Base-by-base conservation (phyloP, 1,140 invertebrate species). In the Callitettix versicolor region DNA sequence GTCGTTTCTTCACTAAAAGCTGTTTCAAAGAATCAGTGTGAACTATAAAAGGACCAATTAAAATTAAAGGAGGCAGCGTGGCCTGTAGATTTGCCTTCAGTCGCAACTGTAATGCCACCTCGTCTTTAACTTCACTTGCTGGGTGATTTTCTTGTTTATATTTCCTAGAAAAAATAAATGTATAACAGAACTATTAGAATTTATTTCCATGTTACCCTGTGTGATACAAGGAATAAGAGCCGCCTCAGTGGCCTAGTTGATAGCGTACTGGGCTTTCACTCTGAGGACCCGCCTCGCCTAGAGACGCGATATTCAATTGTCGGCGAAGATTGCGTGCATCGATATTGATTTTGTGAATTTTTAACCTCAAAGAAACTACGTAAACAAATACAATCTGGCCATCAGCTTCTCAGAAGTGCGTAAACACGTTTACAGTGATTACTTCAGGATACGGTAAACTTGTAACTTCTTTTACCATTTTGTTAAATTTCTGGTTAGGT, bases 21-120 rank as follows among this genome's bases (percentile, higher is more conserved):
- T 70, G 62, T 50, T 70, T 71, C 2, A 83, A 66, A 9, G 71
- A 71, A 18, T 76, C 75, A 0, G 82, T 74, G 56, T 76, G 79
- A 7, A 88, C 65, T 17, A 73, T 68, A 65, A 84, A 88, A 0
- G 84, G 79, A 0, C 85, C 85, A 46, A 88, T 85, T 18, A 73
- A 68, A 24, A 87, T 82, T 22, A 66, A 65, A 7, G 72, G 64
- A 0, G 81, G 80, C 9, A 84, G 50, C 0, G 71, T 71, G 48
- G 62, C 63, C 34, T 79, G 73, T 0, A 82, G 57, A 15, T 73
- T 74, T 11, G 70, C 64, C 56, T 71, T 77, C 6, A 73, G 71
- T 50, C 72, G 67, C 33, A 72, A 69, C 24, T 81, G 82, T 51
- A 71, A 73, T 12, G 79, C 75, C 5, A 82, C 67, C 60, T 80